Evolutionary conservation across 2,797 vertebrate species (phyloP).

Genomic region (Austrolebias charrua): DNA sequence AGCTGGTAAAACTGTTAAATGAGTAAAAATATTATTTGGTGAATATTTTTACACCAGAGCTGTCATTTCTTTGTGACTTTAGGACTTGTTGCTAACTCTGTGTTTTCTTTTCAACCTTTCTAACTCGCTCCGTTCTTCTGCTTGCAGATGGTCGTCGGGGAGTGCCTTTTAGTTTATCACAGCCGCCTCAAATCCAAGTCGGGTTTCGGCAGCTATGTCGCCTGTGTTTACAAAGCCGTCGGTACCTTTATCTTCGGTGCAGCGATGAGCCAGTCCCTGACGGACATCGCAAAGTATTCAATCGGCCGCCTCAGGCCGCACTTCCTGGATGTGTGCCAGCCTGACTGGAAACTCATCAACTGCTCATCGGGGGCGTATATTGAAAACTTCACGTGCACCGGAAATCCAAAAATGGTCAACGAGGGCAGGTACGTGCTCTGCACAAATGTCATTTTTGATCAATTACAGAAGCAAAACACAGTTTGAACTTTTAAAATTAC

Average conservation of each 20-base stretch:
- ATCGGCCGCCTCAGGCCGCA: slow-evolving; percentile 96
- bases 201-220: slow-evolving; percentile 86
- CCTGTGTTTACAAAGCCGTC: slow-evolving; percentile 90
- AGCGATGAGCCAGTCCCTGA: slow-evolving; percentile 95
- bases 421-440: slow-evolving; percentile 85
- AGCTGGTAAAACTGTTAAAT: too few relatives aligned
- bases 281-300: slow-evolving; percentile 97
- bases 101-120: background rate
- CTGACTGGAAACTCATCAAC: slow-evolving; percentile 73
- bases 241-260: slow-evolving; percentile 95
- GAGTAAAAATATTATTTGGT: too few relatives aligned
- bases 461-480: too few relatives aligned
- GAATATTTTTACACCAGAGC: background rate
- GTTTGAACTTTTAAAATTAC: too few relatives aligned
- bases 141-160: slow-evolving; percentile 90
- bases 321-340: slow-evolving; percentile 91
- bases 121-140: slow-evolving; percentile 20
- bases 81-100: slow-evolving; percentile 2
- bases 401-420: slow-evolving; percentile 76
- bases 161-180: slow-evolving; percentile 87
- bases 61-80: background rate
- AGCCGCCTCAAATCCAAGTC: slow-evolving; percentile 91
- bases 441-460: background rate
- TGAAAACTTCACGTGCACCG: slow-evolving; percentile 85
- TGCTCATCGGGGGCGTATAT: slow-evolving; percentile 81